Percentiles rank a stretch among this genome's conserved stretches.
These are phyloP conservation scores for Orchesella flavescens DNA, from an alignment of 2,888 invertebrate species.

Conservation along the genomic window DNA sequence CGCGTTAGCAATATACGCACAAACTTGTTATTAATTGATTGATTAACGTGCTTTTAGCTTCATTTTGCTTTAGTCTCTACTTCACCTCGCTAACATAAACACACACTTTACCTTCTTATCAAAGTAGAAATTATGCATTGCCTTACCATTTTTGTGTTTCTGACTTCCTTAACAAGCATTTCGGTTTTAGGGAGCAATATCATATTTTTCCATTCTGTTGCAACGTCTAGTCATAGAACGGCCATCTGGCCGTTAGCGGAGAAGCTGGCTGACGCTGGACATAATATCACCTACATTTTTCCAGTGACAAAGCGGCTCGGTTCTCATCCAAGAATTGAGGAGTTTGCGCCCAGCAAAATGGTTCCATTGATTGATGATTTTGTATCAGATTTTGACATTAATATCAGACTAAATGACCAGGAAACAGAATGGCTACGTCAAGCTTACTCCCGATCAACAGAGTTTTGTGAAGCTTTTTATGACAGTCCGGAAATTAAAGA, in stretches of 20 bases:
- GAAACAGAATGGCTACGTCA: background rate
- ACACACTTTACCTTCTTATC: too few species aligned
- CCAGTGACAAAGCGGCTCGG: conserved; percentile 63
- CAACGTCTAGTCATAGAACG: conserved; percentile 3
- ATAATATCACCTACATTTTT: conserved; percentile 20
- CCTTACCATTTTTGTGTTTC: too few species aligned
- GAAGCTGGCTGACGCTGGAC: conserved; percentile 2
- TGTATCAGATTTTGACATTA: conserved; percentile 7
- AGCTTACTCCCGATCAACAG: background rate
- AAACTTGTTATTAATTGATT: too few species aligned
- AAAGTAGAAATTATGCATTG: too few species aligned
- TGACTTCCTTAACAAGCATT: too few species aligned
- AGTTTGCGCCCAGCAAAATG: conserved; percentile 78
- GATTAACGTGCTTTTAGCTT: too few species aligned
- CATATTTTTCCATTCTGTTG: conserved; percentile 11
- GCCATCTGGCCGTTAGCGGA: conserved; percentile 20
- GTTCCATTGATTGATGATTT: background rate
- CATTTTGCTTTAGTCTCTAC: too few species aligned
- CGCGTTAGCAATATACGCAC: too few species aligned
- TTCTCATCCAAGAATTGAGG: conserved; percentile 83
- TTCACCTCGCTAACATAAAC: too few species aligned
- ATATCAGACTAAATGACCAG: background rate
- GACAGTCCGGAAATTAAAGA: conserved; percentile 7
- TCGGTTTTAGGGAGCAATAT: conserved; percentile 19
- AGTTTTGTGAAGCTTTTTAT: background rate